These are phyloP conservation scores for Pandemis cinnamomeana DNA, from an alignment of 2,888 invertebrate genomes.

Conservation along the genomic window DNA sequence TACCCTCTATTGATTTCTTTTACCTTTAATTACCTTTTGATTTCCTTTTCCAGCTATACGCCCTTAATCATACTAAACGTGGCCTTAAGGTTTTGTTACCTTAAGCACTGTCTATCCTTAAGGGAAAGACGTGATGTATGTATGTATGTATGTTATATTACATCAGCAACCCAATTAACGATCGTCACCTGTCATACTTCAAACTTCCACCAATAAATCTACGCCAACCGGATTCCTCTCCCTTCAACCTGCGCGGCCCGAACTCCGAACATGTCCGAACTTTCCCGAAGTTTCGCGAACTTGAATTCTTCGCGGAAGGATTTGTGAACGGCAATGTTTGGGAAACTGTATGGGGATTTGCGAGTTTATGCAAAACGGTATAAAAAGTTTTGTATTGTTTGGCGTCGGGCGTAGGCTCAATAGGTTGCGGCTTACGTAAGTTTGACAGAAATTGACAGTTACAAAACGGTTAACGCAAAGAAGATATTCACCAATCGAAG, in stretches of 20 bases:
- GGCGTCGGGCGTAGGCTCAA: background rate
- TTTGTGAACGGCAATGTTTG: conserved; percentile 24
- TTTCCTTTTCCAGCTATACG: no score
- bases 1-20: no score
- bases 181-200: conserved; percentile 11
- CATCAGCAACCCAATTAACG: conserved; percentile 3
- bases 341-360: conserved; percentile 39
- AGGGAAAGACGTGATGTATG: no score
- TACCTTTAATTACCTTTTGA: no score
- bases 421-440: background rate
- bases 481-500: no score
- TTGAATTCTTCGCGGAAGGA: conserved; percentile 38
- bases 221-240: background rate
- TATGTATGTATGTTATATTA: no score
- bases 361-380: conserved; percentile 38
- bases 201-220: conserved; percentile 16
- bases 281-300: conserved; percentile 30
- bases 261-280: conserved; percentile 33
- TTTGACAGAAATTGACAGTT: background rate
- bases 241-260: conserved; percentile 19
- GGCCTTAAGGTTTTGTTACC: no score
- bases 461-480: background rate
- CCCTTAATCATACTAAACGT: no score
- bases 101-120: no score
- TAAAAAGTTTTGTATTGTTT: conserved; percentile 31